Conservation (phyloP, 2,797 vertebrate species). For the Presbytis comata region DNA sequence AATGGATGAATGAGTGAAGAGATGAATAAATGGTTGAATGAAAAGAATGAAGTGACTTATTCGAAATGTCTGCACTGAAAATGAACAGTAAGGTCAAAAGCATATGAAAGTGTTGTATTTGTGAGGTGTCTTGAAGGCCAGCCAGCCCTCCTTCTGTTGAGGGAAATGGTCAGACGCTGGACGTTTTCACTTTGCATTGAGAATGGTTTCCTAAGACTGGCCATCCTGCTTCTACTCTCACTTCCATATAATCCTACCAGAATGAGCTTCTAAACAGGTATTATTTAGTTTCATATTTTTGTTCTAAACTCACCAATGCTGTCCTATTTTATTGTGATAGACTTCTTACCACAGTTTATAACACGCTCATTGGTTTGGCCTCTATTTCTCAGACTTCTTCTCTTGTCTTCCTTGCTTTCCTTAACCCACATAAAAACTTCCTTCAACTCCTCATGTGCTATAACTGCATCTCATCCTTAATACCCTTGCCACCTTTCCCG, state of each 20-base stretch:
- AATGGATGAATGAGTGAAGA: background rate
- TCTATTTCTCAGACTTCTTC: background rate
- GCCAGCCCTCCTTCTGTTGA: background rate
- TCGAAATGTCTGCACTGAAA: background rate
- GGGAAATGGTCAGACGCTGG: background rate
- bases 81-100: background rate
- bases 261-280: background rate
- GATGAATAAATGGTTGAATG: background rate
- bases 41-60: background rate
- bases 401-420: background rate
- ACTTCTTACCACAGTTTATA: background rate
- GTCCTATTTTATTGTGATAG: background rate
- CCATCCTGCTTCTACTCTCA: background rate
- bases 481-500: too few species aligned
- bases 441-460: background rate
- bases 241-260: background rate
- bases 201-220: background rate
- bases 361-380: too few species aligned
- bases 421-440: background rate
- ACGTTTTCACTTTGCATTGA: background rate
- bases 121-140: background rate
- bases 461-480: background rate
- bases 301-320: background rate
- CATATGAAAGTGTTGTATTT: background rate
- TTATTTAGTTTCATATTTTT: background rate